These are phyloP conservation scores for Pyxicephalus adspersus DNA, from an alignment of 2,113 vertebrate species.

Conservation along the genomic window DNA sequence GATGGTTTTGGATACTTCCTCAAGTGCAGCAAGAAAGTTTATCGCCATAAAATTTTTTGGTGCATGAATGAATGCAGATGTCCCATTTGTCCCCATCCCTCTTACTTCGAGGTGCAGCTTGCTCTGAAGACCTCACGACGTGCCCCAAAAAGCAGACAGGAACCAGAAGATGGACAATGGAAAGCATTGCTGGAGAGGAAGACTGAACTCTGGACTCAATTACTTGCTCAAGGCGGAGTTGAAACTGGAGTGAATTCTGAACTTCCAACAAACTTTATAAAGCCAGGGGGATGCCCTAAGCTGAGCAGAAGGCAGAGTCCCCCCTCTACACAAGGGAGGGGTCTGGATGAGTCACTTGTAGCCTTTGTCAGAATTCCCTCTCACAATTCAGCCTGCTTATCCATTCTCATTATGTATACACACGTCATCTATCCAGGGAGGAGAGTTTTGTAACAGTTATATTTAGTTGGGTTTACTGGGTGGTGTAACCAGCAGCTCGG, in stretches of 20 bases:
- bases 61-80: neutral
- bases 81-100: neutral
- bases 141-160: constrained; percentile 51
- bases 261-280: constrained; percentile 59
- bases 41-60: neutral
- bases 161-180: constrained; percentile 3
- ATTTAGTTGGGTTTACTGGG: neutral
- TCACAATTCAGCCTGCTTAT: neutral
- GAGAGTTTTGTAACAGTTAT: constrained; percentile 33
- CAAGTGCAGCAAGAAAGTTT: neutral
- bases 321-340: constrained; percentile 27
- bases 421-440: constrained; percentile 35
- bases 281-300: neutral
- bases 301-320: neutral
- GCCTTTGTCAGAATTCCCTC: constrained; percentile 3
- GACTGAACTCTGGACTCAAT: neutral
- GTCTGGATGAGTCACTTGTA: constrained; percentile 32
- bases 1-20: neutral
- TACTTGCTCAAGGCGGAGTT: constrained; percentile 29
- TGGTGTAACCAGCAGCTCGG: neutral
- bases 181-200: neutral
- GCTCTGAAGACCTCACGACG: constrained; percentile 41
- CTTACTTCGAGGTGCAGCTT: constrained; percentile 57
- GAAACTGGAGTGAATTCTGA: neutral
- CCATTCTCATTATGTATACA: neutral